Conservation (phyloP, 2,113 vertebrate species). For the Sylvicapra grimmia region DNA sequence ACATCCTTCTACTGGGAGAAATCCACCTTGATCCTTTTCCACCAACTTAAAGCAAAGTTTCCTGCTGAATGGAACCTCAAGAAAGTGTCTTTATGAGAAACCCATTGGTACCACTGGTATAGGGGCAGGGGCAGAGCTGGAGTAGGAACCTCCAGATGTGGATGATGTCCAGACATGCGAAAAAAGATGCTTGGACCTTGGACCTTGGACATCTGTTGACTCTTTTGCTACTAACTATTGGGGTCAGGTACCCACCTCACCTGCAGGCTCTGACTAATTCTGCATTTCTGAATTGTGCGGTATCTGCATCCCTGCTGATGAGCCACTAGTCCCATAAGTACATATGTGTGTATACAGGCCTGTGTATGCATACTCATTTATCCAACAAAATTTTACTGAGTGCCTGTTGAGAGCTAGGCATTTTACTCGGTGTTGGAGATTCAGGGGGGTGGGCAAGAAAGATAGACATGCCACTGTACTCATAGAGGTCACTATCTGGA, state of each 20-base stretch:
- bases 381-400: constrained; percentile 11
- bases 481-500: neutral
- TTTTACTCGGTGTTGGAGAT: constrained; percentile 19
- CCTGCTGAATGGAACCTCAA: neutral
- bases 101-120: neutral
- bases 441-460: no score
- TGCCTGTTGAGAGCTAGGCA: constrained; percentile 9
- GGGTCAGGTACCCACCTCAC: neutral
- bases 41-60: neutral
- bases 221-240: constrained; percentile 47
- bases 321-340: constrained; percentile 6
- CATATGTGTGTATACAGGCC: constrained; percentile 34
- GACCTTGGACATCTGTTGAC: constrained; percentile 47
- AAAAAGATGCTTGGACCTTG: neutral
- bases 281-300: constrained; percentile 48
- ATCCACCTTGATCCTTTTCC: neutral
- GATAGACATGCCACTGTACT: neutral
- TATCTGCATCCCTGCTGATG: constrained; percentile 17
- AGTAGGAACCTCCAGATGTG: neutral
- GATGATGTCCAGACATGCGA: neutral
- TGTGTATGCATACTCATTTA: constrained; percentile 31
- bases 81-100: neutral
- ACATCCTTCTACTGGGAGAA: neutral
- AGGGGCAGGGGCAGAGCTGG: neutral
- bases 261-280: constrained; percentile 45